Base-by-base conservation (phyloP, 2,888 invertebrate species). In the Torymus tubicola region DNA sequence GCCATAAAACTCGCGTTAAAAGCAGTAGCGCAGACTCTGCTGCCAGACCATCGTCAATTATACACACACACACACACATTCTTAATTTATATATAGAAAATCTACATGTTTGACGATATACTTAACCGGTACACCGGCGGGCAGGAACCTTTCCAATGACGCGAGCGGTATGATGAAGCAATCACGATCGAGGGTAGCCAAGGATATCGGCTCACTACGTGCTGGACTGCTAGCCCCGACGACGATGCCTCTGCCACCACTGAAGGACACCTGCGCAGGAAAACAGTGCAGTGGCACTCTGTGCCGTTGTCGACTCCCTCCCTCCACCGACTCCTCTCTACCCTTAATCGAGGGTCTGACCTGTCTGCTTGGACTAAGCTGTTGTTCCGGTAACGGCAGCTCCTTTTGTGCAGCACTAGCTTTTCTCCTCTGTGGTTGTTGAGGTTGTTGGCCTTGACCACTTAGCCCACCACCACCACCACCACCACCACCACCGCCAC, bases 91-190 rank as follows among this genome's bases (percentile, higher is more conserved):
- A 8, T 42, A 42, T 42, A 42, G 21, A 21, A 21, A 21, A 21
- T 21, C 1, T 21, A 21, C 21, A 8, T 42, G 8, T 42, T 42
- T 8, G 10, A 0, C 8, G 42, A 8, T 52, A 67, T 78, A 71
- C 72, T 79, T 74, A 71, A 97, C 96, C 91, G 96, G 96, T 83
- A 97, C 96, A 87, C 97, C 97, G 84, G 96, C 96, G 83, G 97
- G 97, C 87, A 97, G 93, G 92, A 97, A 97, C 86, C 97, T 93
- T 90, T 96, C 95, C 86, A 97, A 93, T 89, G 96, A 96, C 86
- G 97, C 96, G 70, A 97, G 95, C 10, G 97, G 97, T 91, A 97
- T 97, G 90, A 97, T 97, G 92, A 97, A 97, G 91, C 97, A 97
- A 92, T 97, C 97, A 87, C 96, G 93, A 91, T 97, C 96, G 87